Percentiles rank a stretch among this genome's conserved stretches.
These are phyloP conservation scores for Masnerella sp. DNA, from an alignment of 2,888 invertebrate species.

Conservation along the genomic window DNA sequence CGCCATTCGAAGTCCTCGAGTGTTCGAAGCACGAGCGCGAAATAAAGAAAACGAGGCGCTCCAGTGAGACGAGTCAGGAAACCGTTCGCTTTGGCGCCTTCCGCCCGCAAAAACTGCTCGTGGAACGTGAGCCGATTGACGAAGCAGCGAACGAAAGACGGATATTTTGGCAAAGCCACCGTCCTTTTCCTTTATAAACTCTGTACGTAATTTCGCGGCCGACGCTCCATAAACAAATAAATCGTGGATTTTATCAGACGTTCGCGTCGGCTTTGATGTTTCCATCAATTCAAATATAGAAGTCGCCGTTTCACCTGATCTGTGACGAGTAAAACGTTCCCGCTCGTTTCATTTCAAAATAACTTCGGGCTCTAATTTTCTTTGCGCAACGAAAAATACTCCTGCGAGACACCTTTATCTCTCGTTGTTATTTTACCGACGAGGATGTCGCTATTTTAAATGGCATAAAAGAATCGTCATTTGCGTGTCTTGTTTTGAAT, in stretches of 20 bases:
- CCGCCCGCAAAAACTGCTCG: conserved; percentile 60
- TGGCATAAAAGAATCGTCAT: conserved; percentile 40
- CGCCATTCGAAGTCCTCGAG: conserved; percentile 56
- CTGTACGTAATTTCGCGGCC: conserved; percentile 23
- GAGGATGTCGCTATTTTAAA: conserved; percentile 38
- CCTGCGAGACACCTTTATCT: neutral
- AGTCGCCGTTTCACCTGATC: too few relatives aligned
- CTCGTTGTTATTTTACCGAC: conserved; percentile 13
- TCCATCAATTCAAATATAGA: too few relatives aligned
- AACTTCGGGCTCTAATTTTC: too few relatives aligned
- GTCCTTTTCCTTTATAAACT: conserved; percentile 34
- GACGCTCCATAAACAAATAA: conserved; percentile 47
- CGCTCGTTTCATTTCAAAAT: too few relatives aligned
- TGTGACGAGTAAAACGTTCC: too few relatives aligned
- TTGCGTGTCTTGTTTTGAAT: conserved; percentile 39
- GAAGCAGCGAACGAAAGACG: conserved; percentile 33
- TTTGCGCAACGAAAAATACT: too few relatives aligned
- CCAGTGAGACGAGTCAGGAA: conserved; percentile 50
- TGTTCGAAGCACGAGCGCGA: conserved; percentile 45
- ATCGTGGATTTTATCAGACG: conserved; percentile 11
- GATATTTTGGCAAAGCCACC: conserved; percentile 36
- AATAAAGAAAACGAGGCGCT: conserved; percentile 51
- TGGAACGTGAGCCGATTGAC: conserved; percentile 59
- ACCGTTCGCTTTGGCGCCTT: conserved; percentile 59
- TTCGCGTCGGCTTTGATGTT: too few relatives aligned